These are phyloP conservation scores for Lethrus apterus DNA, from an alignment of 1,140 invertebrate species.

Conservation along the genomic window DNA sequence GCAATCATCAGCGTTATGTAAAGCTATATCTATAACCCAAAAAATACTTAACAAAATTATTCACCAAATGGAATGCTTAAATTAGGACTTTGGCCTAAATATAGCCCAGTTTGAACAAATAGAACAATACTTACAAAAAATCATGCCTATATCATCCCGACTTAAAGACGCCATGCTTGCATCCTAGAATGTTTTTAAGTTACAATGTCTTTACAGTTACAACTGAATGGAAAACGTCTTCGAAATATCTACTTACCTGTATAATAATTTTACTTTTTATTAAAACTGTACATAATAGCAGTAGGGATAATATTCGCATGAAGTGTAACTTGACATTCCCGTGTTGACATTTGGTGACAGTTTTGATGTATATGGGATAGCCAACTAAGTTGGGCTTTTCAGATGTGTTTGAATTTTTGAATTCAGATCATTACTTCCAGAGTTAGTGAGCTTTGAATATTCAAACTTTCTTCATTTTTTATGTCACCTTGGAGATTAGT, in stretches of 20 bases:
- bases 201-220: background rate
- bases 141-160: conserved; percentile 23
- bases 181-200: conserved; percentile 15
- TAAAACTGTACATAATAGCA: conserved; percentile 9
- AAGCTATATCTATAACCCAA: conserved; percentile 19
- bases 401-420: too few relatives aligned
- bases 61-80: conserved; percentile 1
- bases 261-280: conserved; percentile 15
- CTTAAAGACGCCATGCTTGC: conserved; percentile 20
- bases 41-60: too few relatives aligned
- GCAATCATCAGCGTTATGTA: conserved; percentile 19
- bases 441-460: too few relatives aligned
- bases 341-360: conserved; percentile 14
- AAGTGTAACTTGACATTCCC: conserved; percentile 13
- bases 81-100: background rate
- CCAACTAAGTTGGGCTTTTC: too few relatives aligned
- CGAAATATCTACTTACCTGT: background rate
- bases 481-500: too few relatives aligned
- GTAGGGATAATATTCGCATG: conserved; percentile 13
- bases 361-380: too few relatives aligned
- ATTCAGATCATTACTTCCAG: too few relatives aligned
- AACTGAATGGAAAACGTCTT: background rate
- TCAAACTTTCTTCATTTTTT: too few relatives aligned
- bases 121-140: conserved; percentile 21
- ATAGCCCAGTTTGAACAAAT: background rate